These are phyloP conservation scores for Drosophila sturtevanti DNA, from an alignment of 1,140 invertebrate species.

Conservation along the genomic window DNA sequence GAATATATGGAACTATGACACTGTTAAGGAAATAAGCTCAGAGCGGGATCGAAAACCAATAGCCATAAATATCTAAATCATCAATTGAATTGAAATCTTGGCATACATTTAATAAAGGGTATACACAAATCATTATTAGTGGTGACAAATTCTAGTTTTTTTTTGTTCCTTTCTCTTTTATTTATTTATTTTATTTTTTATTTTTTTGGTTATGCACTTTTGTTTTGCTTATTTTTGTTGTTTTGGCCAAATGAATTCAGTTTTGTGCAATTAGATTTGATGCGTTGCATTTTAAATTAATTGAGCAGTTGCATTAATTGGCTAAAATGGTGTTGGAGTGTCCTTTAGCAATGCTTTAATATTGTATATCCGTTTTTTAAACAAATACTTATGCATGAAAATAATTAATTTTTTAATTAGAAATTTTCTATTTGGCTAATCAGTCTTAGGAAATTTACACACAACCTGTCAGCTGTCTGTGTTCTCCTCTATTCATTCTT, in stretches of 20 bases:
- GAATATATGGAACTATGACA: no score
- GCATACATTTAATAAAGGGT: background rate
- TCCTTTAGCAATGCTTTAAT: background rate
- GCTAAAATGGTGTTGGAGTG: slow-evolving; percentile 42
- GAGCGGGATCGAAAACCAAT: no score
- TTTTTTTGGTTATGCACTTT: slow-evolving; percentile 17
- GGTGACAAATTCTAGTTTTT: background rate
- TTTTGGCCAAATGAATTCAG: slow-evolving; percentile 56
- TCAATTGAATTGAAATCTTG: no score
- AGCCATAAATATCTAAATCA: background rate
- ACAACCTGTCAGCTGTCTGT: background rate
- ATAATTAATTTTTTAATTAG: background rate
- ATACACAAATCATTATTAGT: background rate
- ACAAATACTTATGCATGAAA: background rate
- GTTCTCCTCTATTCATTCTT: no score
- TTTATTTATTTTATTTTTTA: slow-evolving; percentile 21
- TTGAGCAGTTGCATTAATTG: slow-evolving; percentile 51
- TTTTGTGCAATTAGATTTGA: slow-evolving; percentile 61
- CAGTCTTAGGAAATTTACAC: background rate
- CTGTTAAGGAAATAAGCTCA: no score
- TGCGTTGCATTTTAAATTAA: slow-evolving; percentile 60
- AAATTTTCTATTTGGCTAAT: background rate
- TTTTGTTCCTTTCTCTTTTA: slow-evolving; percentile 10
- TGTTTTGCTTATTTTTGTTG: slow-evolving; percentile 16
- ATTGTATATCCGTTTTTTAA: background rate